Percentiles rank a stretch among this genome's conserved stretches.
phyloP scores from a whole-genome alignment of 2,888 invertebrate species.

The Synanthedon formicaeformis region DNA sequence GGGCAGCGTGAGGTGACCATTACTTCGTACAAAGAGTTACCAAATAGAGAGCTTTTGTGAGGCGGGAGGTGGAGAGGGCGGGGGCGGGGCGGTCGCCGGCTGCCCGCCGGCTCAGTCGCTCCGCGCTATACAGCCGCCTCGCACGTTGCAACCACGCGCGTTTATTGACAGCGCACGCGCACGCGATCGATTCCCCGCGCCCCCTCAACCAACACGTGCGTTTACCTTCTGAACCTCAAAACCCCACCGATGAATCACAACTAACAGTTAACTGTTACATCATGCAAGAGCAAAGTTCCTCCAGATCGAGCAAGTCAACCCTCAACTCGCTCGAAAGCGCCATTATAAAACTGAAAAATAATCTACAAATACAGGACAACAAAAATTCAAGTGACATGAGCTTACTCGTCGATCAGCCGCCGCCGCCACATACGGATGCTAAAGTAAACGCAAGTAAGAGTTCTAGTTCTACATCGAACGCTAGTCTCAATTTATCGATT shows the following conservation, averaged over 20 bases:
- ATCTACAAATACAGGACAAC: slow-evolving; percentile 63
- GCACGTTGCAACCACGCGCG: slow-evolving; percentile 51
- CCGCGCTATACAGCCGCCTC: slow-evolving; percentile 59
- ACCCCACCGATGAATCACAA: slow-evolving; percentile 16
- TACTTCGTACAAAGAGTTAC: slow-evolving; percentile 69
- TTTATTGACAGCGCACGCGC: slow-evolving; percentile 42
- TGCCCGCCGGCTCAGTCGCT: slow-evolving; percentile 65
- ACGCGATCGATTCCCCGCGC: slow-evolving; percentile 48
- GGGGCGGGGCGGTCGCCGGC: slow-evolving; percentile 62
- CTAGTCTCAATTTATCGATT: slow-evolving; percentile 61
- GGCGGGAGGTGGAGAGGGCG: slow-evolving; percentile 54
- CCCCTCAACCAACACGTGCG: slow-evolving; percentile 15
- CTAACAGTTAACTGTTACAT: slow-evolving; percentile 15
- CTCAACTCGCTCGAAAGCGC: slow-evolving; percentile 66
- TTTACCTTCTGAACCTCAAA: slow-evolving; percentile 19
- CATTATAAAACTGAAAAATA: slow-evolving; percentile 65
- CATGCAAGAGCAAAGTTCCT: slow-evolving; percentile 67
- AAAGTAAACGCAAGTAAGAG: slow-evolving; percentile 60
- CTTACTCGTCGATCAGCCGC: slow-evolving; percentile 42
- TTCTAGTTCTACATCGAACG: slow-evolving; percentile 41
- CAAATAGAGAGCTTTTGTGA: slow-evolving; percentile 71
- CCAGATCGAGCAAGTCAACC: slow-evolving; percentile 55
- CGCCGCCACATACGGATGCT: slow-evolving; percentile 39
- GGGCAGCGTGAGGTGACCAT: slow-evolving; percentile 70
- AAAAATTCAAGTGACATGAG: slow-evolving; percentile 51